phyloP scores from a whole-genome alignment of 2,797 vertebrate species.

The Bradypus variegatus region DNA sequence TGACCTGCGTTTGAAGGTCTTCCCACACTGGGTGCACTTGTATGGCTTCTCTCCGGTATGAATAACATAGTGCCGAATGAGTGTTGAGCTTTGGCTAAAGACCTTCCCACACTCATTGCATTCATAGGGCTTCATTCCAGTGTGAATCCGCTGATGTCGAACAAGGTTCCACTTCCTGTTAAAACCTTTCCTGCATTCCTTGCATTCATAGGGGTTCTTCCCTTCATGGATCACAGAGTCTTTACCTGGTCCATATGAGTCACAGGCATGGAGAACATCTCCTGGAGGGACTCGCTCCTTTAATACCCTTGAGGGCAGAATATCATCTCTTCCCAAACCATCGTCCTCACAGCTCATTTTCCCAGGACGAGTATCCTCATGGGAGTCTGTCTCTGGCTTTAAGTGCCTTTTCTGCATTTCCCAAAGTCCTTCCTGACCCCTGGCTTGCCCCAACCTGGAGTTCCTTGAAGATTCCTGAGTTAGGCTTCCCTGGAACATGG shows the following conservation, averaged over 20 bases:
- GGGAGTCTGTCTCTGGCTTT: background rate
- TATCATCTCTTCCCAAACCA: background rate
- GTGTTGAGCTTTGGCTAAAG: slow-evolving; percentile 65
- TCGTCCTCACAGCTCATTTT: background rate
- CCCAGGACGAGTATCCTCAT: background rate
- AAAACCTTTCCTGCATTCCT: slow-evolving; percentile 46
- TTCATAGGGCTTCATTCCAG: slow-evolving; percentile 42
- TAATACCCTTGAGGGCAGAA: background rate
- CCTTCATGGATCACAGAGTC: background rate
- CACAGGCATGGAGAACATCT: background rate
- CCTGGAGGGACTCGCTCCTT: background rate
- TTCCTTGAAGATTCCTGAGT: background rate
- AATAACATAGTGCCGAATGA: slow-evolving; percentile 38
- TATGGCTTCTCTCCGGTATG: slow-evolving; percentile 32
- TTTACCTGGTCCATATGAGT: background rate
- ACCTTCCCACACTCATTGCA: slow-evolving; percentile 53
- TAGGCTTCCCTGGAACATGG: background rate
- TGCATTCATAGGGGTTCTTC: slow-evolving; percentile 19
- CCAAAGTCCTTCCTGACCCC: background rate
- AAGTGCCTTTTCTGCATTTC: background rate
- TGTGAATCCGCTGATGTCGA: slow-evolving; percentile 47
- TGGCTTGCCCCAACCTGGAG: background rate
- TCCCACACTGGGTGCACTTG: slow-evolving; percentile 2
- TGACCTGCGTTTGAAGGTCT: slow-evolving; percentile 42
- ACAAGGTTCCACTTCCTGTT: slow-evolving; percentile 48